Base-by-base conservation (phyloP, 2,888 invertebrate species). In the Amphipyra berbera region DNA sequence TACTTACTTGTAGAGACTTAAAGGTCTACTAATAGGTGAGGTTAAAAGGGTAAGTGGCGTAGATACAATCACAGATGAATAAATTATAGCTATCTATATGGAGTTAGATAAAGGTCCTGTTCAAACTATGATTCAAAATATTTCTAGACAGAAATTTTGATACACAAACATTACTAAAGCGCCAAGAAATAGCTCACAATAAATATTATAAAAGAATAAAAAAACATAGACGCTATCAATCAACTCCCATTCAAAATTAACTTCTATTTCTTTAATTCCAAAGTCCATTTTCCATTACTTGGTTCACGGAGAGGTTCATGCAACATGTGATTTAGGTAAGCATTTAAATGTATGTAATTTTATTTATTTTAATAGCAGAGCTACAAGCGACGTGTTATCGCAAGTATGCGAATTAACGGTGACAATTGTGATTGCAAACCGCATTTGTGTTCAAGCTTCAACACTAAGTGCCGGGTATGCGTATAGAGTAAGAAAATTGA, bases 361-460 rank as follows among this genome's bases (percentile, higher is more conserved):
- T 82, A 86, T 87, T 86, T 83, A 84, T 86, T 83, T 83, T 82
- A 85, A 79, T 82, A 83, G 83, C 74, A 68, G 69, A 82, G 76
- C 70, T 81, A 75, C 79, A 79, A 72, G 81, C 78, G 83, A 85
- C 83, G 82, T 82, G 84, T 85, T 93, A 93, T 93, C 92, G 84
- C 87, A 81, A 84, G 85, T 81, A 86, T 81, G 88, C 89, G 90
- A 93, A 93, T 93, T 92, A 90, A 94, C 92, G 89, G 89, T 83
- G 92, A 93, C 93, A 92, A 89, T 88, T 89, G 87, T 87, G 93
- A 93, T 93, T 92, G 88, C 82, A 78, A 84, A 85, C 81, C 84
- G 86, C 85, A 87, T 90, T 88, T 84, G 84, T 84, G 83, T 85
- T 84, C 88, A 83, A 86, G 83, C 86, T 85, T 88, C 81, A 79